Base-by-base conservation (phyloP, 2,888 invertebrate species). In the Keiferia lycopersicella region DNA sequence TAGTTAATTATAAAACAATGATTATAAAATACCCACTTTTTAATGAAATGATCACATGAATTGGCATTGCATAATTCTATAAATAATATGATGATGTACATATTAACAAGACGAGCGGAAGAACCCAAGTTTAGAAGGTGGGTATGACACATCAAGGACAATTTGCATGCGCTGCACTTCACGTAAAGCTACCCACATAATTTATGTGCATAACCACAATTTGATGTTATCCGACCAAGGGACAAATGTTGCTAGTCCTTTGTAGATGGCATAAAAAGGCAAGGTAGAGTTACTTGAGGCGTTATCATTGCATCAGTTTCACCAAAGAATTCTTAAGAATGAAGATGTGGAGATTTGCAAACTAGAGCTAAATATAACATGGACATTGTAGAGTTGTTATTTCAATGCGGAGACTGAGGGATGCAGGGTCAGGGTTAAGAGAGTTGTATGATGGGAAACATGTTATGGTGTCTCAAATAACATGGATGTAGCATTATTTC, bases 81-180 rank as follows among this genome's bases (percentile, higher is more conserved):
- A 34, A 34, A 34, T 34, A 8, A 34, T 34, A 34, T 8, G 10
- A 34, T 8, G 34, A 34, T 34, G 4, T n/a, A 45, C 16, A n/a
- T 45, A 16, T 3, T 45, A 45, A 45, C 7, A 56, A 18, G 34
- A 56, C 30, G 34, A 34, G 26, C 30, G 26, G 26, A 30, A 56
- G n/a, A 22, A 34, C 16, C n/a, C 16, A 34, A 56, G 30, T 34
- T 56, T 2, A 56, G 56, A 56, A 11, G 41, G 39, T 18, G 18
- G 14, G 1, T 30, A 50, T 50, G 61, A 48, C 61, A 50, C 50
- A 50, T 61, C 61, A 61, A 61, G 61, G 48, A 34, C 61, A 61
- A 50, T 61, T 50, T 61, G 61, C 61, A 61, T 61, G 48, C 60
- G 14, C 34, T 50, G 61, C 50, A 50, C 30, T 50, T 50, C 61